Base-by-base conservation (phyloP, 2,113 vertebrate genomes). In the Rhinoderma darwinii region DNA sequence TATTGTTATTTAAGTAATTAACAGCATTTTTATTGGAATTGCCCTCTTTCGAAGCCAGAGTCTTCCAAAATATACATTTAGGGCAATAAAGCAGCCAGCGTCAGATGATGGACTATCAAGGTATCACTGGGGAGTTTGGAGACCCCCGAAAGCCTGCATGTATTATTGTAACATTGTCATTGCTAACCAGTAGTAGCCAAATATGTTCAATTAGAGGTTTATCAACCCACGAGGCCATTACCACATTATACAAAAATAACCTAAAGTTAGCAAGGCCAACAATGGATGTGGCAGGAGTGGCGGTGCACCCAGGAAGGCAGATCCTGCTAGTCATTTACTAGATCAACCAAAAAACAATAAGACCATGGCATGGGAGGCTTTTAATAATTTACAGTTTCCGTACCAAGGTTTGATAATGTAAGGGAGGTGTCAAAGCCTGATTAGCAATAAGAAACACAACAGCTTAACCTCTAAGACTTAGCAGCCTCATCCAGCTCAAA, bases 391-490 rank as follows among this genome's bases (percentile, higher is more conserved):
- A 93, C 94, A 90, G 88, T 95, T 95, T 94, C 94, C 94, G 95
- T 94, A 91, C 89, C 92, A 94, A 93, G 93, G 89, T 90, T 90
- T 88, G 92, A 94, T 92, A 91, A 94, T 91, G 90, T 90, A 89
- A 90, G 93, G 92, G 91, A 93, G 92, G 92, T 95, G 95, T 93
- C 95, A 95, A 96, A 96, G 96, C 96, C 95, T 94, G 93, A 96
- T 95, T 96, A 96, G 94, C 93, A 95, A 95, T 93, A 93, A 94
- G 95, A 73, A 95, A 95, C 94, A 94, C 89, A 94, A 95, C 94
- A 95, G 93, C 94, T 96, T 96, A 93, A 94, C 94, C 92, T 94
- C 93, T 94, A 95, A 93, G 94, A 92, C 95, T 94, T 95, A 94
- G 94, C 95, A 90, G 92, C 94, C 95, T 94, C 91, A 93, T 96